These are phyloP conservation scores for Platycheirus albimanus DNA, from an alignment of 2,888 invertebrate genomes.

Conservation along the genomic window DNA sequence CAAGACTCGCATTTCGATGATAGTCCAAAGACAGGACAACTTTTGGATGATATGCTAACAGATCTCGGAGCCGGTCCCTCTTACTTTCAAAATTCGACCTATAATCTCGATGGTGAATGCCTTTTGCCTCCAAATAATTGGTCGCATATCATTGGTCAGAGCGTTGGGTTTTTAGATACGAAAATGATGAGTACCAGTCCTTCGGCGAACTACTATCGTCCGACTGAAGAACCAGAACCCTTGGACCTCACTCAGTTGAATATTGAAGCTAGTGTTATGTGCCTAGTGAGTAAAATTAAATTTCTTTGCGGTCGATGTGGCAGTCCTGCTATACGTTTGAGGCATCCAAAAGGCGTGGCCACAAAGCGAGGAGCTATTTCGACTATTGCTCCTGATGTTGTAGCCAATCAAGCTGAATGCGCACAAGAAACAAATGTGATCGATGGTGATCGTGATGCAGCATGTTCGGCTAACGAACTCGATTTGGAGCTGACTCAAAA, in stretches of 20 bases:
- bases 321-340: conserved; percentile 87
- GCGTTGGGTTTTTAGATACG: conserved; percentile 83
- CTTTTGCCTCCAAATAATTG: conserved; percentile 75
- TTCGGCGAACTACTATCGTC: conserved; percentile 90
- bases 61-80: conserved; percentile 19
- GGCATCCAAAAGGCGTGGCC: conserved; percentile 83
- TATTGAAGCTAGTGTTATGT: conserved; percentile 94
- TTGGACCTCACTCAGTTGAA: conserved; percentile 93
- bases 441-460: conserved; percentile 31
- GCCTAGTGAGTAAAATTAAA: conserved; percentile 91
- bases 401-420: conserved; percentile 77
- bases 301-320: conserved; percentile 90
- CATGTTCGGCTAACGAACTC: conserved; percentile 51
- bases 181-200: conserved; percentile 82
- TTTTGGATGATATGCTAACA: conserved; percentile 6
- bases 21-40: conserved; percentile 8
- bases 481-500: conserved; percentile 76
- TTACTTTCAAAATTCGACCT: conserved; percentile 26
- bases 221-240: conserved; percentile 92
- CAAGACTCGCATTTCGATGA: conserved; percentile 77
- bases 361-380: conserved; percentile 80
- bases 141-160: conserved; percentile 75
- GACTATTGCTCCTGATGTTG: conserved; percentile 80
- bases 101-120: conserved; percentile 71
- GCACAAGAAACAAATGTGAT: conserved; percentile 16